Evolutionary conservation across 2,113 vertebrate species (phyloP), one percentile per base, ranked within the genome.

Genomic region (Cyrtonyx montezumae): DNA sequence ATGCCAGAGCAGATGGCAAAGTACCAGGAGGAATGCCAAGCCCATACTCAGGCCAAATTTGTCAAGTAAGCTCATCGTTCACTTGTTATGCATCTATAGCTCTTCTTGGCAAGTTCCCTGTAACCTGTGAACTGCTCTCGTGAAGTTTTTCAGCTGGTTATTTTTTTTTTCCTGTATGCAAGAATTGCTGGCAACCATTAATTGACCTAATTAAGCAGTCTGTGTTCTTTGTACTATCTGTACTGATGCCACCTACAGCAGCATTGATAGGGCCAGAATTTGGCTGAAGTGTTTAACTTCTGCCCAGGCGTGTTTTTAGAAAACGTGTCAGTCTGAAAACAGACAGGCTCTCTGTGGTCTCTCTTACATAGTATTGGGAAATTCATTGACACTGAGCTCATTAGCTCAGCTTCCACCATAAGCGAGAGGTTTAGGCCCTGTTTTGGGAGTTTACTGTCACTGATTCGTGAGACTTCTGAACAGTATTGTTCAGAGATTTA

Each of bases 1-100:
- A 99, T 99, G 99, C 98, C 99, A 0, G 98, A 99, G 79, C 99
- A 99, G 98, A 97, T 99, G 69, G 95, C 97, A 46, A 97, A 97
- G 94, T 99, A 99, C 97, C 98, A 98, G 67, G 97, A 98, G 58
- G 98, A 98, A 67, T 99, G 98, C 95, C 98, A 98, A 92, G 98
- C 97, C 12, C 98, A 99, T 34, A 98, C 98, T 13, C 98, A 99
- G 93, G 98, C 98, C 80, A 99, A 98, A 93, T 98, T 98, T 45
- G 97, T 98, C 63, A 99, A 98, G 99, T 99, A 97, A 95, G 98
- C 96, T 56, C 40, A 26, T 95, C 0, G 0, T 34, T 22, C 66
- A 16, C n/a, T 67, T 0, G 0, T 55, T 55, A 9, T 3, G 8
- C 18, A 25, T 23, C 17, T 34, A 45, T 59, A 37, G 40, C 79